Evolutionary conservation across 2,888 invertebrate genomes (phyloP), one percentile per base, ranked within the genome.

Genomic region (Priocnemis perturbator): DNA sequence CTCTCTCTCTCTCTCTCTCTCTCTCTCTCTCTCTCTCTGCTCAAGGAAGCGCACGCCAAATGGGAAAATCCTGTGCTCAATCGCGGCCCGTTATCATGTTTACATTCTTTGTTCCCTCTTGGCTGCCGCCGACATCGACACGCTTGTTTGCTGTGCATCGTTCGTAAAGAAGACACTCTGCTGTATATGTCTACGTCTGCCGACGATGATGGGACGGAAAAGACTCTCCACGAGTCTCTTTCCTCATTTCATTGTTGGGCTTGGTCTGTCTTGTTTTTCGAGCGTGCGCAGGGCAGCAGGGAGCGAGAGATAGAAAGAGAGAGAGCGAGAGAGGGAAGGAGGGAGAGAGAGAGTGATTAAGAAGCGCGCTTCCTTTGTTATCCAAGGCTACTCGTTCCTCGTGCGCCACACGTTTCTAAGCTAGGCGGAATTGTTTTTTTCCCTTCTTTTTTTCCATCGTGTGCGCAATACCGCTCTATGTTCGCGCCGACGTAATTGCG

Each of bases 21-120:
- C n/a, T n/a, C n/a, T n/a, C n/a, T n/a, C n/a, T n/a, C n/a, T n/a
- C n/a, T n/a, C n/a, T 37, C 7, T 5, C 26, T 26, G 26, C 5
- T 26, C 11, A 37, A 37, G 37, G 37, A 7, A 11, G 37, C 3
- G 26, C 11, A 7, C 37, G 37, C 14, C 67, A 63, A 69, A 64
- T 60, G 50, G 71, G 64, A 74, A 74, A 71, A 67, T 67, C 58
- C 62, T 56, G 65, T 30, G 64, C 65, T 70, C 71, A 76, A 74
- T 79, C 77, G 71, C 67, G 66, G 78, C 66, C 21, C 66, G 58
- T 79, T 77, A 79, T 79, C 79, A 67, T 77, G 79, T 79, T 75
- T 79, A 77, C 77, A 77, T 79, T 75, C 75, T 79, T 79, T 77
- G 79, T 79, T 77, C 79, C 64, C 60, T 19, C 5, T 50, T 37